Evolutionary conservation across 2,797 vertebrate species (phyloP).

Genomic region (Lerista edwardsae): DNA sequence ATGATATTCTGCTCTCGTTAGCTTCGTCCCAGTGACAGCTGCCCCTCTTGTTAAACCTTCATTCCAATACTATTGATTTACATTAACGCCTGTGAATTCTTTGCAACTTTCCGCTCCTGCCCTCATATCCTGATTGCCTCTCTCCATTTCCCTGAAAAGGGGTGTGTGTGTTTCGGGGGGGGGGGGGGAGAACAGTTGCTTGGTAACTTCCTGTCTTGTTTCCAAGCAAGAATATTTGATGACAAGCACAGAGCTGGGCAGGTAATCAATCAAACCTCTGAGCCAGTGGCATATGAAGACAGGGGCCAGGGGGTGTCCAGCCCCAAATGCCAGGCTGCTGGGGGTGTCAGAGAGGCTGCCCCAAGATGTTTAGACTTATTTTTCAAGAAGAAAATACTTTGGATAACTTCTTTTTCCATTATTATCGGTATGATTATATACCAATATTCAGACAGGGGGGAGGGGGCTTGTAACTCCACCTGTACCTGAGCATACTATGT

Average conservation of each 20-base stretch:
- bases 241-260: background rate
- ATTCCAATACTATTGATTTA: conserved; percentile 12
- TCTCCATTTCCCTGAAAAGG: background rate
- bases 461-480: too few relatives aligned
- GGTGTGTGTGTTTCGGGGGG: too few relatives aligned
- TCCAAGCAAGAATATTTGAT: background rate
- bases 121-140: background rate
- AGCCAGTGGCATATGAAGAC: too few relatives aligned
- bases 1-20: background rate
- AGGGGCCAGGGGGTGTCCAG: too few relatives aligned
- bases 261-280: background rate
- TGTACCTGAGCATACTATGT: too few relatives aligned
- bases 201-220: background rate
- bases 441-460: too few relatives aligned
- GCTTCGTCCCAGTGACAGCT: background rate
- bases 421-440: too few relatives aligned
- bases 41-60: conserved; percentile 13
- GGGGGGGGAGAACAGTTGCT: background rate
- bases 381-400: too few relatives aligned
- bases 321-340: too few relatives aligned
- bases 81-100: background rate
- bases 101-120: background rate
- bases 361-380: too few relatives aligned
- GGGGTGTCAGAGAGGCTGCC: too few relatives aligned
- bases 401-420: too few relatives aligned